Evolutionary conservation across 2,888 invertebrate genomes (phyloP).

Genomic region (Eupeodes luniger): DNA sequence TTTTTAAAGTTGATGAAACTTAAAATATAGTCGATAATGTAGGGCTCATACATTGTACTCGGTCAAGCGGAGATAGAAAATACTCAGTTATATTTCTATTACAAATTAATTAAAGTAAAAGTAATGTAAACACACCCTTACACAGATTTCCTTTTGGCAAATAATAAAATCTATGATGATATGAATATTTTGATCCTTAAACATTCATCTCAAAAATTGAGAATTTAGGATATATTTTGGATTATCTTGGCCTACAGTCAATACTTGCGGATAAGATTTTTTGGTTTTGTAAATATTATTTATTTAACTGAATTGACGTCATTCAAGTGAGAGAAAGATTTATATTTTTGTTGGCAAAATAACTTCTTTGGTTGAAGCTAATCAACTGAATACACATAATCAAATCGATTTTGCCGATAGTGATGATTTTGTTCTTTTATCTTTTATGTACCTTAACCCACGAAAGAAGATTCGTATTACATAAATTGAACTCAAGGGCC

Average conservation of each 20-base stretch:
- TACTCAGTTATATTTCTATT: too few relatives aligned
- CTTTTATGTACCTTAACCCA: neutral
- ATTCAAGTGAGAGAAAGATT: neutral
- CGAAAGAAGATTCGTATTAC: slow-evolving; percentile 33
- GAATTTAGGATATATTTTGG: neutral
- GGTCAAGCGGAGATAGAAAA: too few relatives aligned
- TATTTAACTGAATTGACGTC: neutral
- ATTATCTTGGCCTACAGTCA: neutral
- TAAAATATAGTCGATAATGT: too few relatives aligned
- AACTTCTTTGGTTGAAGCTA: slow-evolving; percentile 12
- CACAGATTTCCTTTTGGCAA: neutral
- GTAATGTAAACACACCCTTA: too few relatives aligned
- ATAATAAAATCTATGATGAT: neutral
- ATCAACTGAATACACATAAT: slow-evolving; percentile 21
- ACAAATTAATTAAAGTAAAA: too few relatives aligned
- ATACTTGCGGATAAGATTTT: neutral
- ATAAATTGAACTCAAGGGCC: slow-evolving; percentile 25
- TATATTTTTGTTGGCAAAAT: neutral
- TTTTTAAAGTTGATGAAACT: too few relatives aligned
- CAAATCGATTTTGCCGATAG: slow-evolving; percentile 47
- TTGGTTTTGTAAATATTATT: neutral
- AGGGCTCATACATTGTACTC: too few relatives aligned
- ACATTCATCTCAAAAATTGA: neutral
- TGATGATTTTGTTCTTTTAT: neutral
- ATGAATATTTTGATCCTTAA: neutral